Percentiles rank a stretch among this genome's conserved stretches.
These are phyloP conservation scores for Homalodisca vitripennis DNA, from an alignment of 1,140 invertebrate species.

Conservation along the genomic window DNA sequence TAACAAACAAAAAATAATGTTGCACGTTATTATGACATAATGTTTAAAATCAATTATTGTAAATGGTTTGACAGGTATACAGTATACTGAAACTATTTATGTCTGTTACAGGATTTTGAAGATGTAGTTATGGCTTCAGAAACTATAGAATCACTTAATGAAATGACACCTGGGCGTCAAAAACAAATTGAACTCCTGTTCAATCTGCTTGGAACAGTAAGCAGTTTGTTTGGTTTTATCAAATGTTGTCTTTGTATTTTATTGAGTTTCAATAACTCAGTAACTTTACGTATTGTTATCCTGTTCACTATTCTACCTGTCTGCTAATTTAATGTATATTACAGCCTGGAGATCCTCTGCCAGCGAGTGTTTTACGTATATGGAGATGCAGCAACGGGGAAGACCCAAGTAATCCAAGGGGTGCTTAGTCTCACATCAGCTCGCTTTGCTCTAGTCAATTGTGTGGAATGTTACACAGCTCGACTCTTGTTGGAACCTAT, in stretches of 20 bases:
- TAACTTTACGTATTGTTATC: neutral
- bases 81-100: too few relatives aligned
- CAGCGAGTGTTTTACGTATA: slow-evolving; percentile 63
- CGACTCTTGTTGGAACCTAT: slow-evolving; percentile 78
- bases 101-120: too few relatives aligned
- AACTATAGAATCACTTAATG: too few relatives aligned
- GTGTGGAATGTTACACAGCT: slow-evolving; percentile 74
- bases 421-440: slow-evolving; percentile 59
- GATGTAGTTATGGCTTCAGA: too few relatives aligned
- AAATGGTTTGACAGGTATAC: too few relatives aligned
- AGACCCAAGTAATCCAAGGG: slow-evolving; percentile 63
- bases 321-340: neutral
- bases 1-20: too few relatives aligned
- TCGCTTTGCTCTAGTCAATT: slow-evolving; percentile 69
- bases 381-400: slow-evolving; percentile 79
- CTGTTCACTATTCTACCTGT: neutral
- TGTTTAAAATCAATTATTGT: too few relatives aligned
- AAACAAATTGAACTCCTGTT: slow-evolving; percentile 7
- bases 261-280: neutral
- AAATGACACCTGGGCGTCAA: neutral
- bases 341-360: slow-evolving; percentile 25
- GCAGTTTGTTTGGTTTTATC: neutral
- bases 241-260: neutral
- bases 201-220: slow-evolving; percentile 1
- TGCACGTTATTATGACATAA: too few relatives aligned